Evolutionary conservation across 2,797 vertebrate species (phyloP), one percentile per base, ranked within the genome.

Genomic region (Masticophis lateralis): DNA sequence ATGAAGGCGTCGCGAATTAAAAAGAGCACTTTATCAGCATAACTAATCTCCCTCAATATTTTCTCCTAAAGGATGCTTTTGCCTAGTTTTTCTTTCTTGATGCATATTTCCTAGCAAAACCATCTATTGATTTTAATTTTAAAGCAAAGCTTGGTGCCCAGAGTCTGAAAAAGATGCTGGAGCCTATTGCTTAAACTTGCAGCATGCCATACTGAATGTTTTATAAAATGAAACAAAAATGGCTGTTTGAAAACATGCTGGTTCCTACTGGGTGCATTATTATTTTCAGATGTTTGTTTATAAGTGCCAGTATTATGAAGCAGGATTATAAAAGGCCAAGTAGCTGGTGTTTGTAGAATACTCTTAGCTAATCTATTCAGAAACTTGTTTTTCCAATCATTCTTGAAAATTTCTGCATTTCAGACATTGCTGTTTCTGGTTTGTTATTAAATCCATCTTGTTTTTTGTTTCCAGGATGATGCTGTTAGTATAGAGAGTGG

Each of bases 401-500:
- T 89, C 43, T 47, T 32, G 14, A 66, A 57, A 12, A 6, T 28
- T 20, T 63, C 28, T 86, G 1, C 12, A 18, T 14, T 59, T 32
- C 16, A 57, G 83, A 59, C 16, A 12, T 9, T 89, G 27, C 59
- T 69, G 10, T 43, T 66, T 9, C 43, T 91, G 56, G 9, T 57
- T 88, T 28, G 32, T 87, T 47, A 25, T 89, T 22, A 83, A 88
- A 88, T n/a, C 7, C 56, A 61, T 4, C 2, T 11, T 91, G 2
- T 47, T 86, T 51, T 32, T 86, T 94, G 7, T 92, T 96, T 96
- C 87, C 92, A 99, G 99, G 99, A 99, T 79, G 99, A 99, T 95
- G 98, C 99, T 0, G 98, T 98, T 96, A 99, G 99, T 55, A 98
- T 99, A 59, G 99, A 99, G 95, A 99, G 99, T 0, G 99, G 99